A percentile compares a stretch with the other conserved stretches of the same genome.
Evolutionary conservation across 2,888 invertebrate genomes (phyloP).

Genomic region (Autographa pulchrina): DNA sequence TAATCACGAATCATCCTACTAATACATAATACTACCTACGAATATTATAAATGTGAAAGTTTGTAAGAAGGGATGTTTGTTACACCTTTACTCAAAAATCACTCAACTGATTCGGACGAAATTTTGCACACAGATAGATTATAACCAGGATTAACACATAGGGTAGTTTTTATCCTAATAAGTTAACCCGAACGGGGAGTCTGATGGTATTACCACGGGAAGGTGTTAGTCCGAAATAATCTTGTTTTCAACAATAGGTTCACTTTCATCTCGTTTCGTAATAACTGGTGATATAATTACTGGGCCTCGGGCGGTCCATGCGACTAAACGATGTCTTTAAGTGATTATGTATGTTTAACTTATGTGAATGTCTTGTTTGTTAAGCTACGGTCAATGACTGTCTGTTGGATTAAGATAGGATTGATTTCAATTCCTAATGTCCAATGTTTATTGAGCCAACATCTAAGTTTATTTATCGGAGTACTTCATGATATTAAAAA

Average conservation of each 20-base stretch:
- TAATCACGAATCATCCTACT: constrained; percentile 23
- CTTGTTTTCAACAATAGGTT: constrained; percentile 49
- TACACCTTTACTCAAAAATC: not conserved
- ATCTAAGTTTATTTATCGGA: not conserved
- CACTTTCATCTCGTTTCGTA: constrained; percentile 55
- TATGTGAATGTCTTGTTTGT: constrained; percentile 14
- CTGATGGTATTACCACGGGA: not conserved
- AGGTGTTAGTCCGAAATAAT: constrained; percentile 39
- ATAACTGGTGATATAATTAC: constrained; percentile 44
- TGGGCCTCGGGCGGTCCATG: constrained; percentile 26
- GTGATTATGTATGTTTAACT: constrained; percentile 20
- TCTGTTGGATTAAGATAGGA: not conserved
- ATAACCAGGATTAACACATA: not conserved
- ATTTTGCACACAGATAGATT: not conserved
- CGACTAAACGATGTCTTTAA: constrained; percentile 38
- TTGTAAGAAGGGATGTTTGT: not conserved
- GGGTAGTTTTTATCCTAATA: not conserved
- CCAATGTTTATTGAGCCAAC: not conserved
- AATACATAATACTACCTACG: too few relatives aligned
- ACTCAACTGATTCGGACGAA: not conserved
- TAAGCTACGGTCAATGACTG: constrained; percentile 22
- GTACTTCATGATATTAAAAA: not conserved
- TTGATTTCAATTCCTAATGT: not conserved
- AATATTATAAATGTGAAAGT: not conserved
- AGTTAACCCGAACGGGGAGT: not conserved